These are phyloP conservation scores for Lepas anatifera DNA, from an alignment of 2,888 invertebrate genomes.

Conservation along the genomic window DNA sequence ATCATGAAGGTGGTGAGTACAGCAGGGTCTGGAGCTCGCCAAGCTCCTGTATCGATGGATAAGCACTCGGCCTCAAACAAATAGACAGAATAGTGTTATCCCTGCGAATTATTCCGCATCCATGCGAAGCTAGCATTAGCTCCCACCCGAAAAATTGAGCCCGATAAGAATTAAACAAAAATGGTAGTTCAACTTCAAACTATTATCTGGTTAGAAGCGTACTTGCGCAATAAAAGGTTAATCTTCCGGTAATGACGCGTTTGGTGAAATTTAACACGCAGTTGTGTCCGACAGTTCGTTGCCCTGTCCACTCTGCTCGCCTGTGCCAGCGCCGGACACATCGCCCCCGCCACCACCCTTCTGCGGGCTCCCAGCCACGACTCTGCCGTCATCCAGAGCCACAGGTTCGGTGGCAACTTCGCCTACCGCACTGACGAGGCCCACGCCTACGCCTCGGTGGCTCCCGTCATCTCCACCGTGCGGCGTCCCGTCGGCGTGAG, in stretches of 20 bases:
- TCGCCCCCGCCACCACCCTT: conserved; percentile 28
- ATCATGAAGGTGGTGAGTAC: not conserved
- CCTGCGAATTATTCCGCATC: no score
- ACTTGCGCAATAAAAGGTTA: no score
- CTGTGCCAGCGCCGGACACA: conserved; percentile 25
- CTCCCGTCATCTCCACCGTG: conserved; percentile 33
- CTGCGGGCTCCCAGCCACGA: conserved; percentile 40
- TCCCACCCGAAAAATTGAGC: no score
- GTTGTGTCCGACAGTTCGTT: conserved; percentile 14
- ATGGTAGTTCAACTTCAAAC: no score
- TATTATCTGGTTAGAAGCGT: no score
- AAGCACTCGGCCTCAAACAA: no score
- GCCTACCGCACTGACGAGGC: conserved; percentile 43
- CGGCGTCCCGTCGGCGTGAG: conserved; percentile 33
- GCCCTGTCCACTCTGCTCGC: conserved; percentile 22
- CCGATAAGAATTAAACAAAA: no score
- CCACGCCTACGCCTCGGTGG: conserved; percentile 39
- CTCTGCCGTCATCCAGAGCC: conserved; percentile 41
- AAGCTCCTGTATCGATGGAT: no score
- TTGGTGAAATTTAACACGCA: no score
- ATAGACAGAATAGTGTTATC: no score
- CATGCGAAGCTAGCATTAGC: no score
- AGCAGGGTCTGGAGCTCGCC: not conserved
- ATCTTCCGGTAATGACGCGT: no score
- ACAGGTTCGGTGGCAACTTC: conserved; percentile 43